Evolutionary conservation across 2,797 vertebrate genomes (phyloP).

Genomic region (Naso thynnoides): DNA sequence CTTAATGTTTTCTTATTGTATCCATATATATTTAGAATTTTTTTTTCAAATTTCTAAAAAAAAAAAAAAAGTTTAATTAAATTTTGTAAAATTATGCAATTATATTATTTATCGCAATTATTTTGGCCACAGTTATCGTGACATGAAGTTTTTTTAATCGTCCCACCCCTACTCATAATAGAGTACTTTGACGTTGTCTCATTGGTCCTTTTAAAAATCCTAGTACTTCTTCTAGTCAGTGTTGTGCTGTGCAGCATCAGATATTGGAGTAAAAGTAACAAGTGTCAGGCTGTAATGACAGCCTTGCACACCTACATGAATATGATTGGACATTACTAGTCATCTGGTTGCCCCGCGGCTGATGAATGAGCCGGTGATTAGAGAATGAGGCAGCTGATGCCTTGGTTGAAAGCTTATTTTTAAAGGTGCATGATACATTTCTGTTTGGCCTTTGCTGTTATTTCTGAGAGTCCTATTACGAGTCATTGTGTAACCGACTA

Average conservation of each 20-base stretch:
- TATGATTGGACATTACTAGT: conserved; percentile 11
- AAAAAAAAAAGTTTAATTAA: too few relatives aligned
- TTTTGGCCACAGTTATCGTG: too few relatives aligned
- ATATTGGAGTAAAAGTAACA: neutral
- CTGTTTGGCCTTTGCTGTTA: conserved; percentile 4
- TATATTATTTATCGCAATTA: too few relatives aligned
- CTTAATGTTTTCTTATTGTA: too few relatives aligned
- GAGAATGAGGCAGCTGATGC: neutral
- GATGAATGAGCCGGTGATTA: conserved; percentile 15
- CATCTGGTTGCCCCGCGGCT: neutral
- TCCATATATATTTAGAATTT: too few relatives aligned
- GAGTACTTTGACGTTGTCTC: neutral
- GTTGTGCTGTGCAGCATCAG: too few relatives aligned
- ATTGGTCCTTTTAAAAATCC: neutral
- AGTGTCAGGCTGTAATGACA: conserved; percentile 13
- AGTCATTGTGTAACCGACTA: conserved; percentile 7
- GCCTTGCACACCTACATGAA: neutral
- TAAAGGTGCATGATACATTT: conserved; percentile 10
- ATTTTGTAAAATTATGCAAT: too few relatives aligned
- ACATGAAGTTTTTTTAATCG: too few relatives aligned
- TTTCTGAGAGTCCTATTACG: neutral
- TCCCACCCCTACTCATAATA: neutral
- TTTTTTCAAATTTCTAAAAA: too few relatives aligned
- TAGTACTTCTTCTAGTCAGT: too few relatives aligned
- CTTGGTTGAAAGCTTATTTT: neutral